Base-by-base conservation (phyloP, 2,797 vertebrate species). In the Danio jaintianensis region DNA sequence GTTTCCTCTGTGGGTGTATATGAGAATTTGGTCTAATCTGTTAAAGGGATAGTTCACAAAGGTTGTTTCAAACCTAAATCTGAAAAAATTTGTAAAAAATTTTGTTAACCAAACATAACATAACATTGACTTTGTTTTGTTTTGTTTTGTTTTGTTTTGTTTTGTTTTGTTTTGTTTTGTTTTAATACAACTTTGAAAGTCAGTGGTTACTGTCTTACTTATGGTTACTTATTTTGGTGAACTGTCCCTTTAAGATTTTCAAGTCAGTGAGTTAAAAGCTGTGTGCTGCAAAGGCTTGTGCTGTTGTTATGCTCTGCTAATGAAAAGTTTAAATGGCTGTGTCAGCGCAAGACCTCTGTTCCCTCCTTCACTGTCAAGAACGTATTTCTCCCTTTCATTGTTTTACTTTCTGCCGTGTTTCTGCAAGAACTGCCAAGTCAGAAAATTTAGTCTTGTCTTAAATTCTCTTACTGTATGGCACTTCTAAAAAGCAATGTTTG, bases 281-380 rank as follows among this genome's bases (percentile, higher is more conserved):
- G 45, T 62, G 29, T 52, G 18, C 18, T 79, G 12, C 12, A 52
- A 52, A 43, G 13, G 22, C 80, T 79, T 77, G 20, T 42, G 45
- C 16, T n/a, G 16, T 36, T 81, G 43, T 78, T 78, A n/a, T 63
- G 16, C 45, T 71, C 70, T 38, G 58, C 40, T 80, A 66, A 85
- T 82, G 78, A 85, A 84, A 85, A 81, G 63, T 61, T 22, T 40
- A 58, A 82, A 83, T 59, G 68, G 67, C 70, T 68, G 3, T 42
- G 55, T 82, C 68, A 78, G 42, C 40, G 3, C 62, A 8, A 56
- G 53, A 29, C 48, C 59, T 72, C 36, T 63, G n/a, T 70, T 80
- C 67, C 36, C 53, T 71, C 75, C 36, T 66, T 53, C 38, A 18
- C 69, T 70, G 64, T 81, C 64, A 61, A 56, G 22, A 64, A 66